phyloP scores from a whole-genome alignment of 2,797 vertebrate species.

The Protonibea diacanthus region DNA sequence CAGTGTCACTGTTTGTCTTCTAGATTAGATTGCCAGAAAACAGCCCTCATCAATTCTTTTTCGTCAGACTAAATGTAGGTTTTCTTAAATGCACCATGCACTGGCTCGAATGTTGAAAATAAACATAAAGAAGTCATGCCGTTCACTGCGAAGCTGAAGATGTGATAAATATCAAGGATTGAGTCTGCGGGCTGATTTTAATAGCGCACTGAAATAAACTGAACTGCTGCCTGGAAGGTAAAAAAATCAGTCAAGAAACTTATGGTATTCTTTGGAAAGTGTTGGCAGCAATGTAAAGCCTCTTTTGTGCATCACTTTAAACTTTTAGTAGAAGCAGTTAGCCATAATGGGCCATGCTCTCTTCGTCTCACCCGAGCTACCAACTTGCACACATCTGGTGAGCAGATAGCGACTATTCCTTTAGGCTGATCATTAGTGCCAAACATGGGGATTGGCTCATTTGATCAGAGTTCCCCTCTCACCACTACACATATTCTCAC shows the following conservation, averaged over 20 bases:
- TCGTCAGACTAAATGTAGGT: constrained; percentile 15
- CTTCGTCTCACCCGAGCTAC: constrained; percentile 65
- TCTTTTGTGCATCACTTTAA: constrained; percentile 60
- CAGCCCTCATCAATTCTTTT: constrained; percentile 24
- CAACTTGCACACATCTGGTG: constrained; percentile 69
- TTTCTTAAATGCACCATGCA: constrained; percentile 36
- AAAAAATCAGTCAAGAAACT: constrained; percentile 44
- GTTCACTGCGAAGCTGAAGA: constrained; percentile 33
- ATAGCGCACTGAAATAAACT: constrained; percentile 44
- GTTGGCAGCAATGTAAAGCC: constrained; percentile 46
- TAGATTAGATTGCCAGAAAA: constrained; percentile 19
- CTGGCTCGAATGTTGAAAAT: neutral
- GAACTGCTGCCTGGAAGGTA: constrained; percentile 49
- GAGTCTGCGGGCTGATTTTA: constrained; percentile 39
- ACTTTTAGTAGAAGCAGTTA: constrained; percentile 74
- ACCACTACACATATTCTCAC: constrained; percentile 40
- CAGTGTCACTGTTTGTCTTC: constrained; percentile 32
- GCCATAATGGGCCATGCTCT: constrained; percentile 58
- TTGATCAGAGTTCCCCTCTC: constrained; percentile 67
- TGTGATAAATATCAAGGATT: constrained; percentile 30
- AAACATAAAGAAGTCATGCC: constrained; percentile 8
- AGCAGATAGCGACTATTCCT: constrained; percentile 60
- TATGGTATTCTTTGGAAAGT: constrained; percentile 54
- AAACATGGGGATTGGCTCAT: constrained; percentile 69
- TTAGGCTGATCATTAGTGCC: constrained; percentile 71